These are phyloP conservation scores for Chloroceryle amazona DNA, from an alignment of 2,797 vertebrate genomes.

Conservation along the genomic window DNA sequence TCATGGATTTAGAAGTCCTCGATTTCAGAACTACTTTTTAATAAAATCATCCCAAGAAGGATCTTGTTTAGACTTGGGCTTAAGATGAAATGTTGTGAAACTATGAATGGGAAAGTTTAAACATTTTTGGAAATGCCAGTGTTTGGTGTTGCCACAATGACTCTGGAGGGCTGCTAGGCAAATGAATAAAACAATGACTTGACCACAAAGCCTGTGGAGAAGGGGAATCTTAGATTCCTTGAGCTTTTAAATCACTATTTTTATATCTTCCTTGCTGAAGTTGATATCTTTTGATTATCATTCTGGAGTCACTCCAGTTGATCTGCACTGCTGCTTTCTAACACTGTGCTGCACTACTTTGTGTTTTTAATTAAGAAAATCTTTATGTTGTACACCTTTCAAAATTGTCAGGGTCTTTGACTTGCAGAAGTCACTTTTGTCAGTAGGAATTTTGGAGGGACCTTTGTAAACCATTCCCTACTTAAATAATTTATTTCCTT, in stretches of 20 bases:
- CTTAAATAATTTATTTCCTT: not conserved
- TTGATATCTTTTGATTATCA: not conserved
- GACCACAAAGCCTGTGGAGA: not conserved
- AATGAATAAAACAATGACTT: not conserved
- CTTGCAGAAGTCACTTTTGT: not conserved
- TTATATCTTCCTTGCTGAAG: not conserved
- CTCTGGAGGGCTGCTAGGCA: not conserved
- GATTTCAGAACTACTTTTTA: not conserved
- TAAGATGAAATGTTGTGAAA: not conserved
- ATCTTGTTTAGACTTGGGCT: not conserved
- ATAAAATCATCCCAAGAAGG: not conserved
- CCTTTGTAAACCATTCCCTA: not conserved
- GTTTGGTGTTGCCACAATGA: not conserved
- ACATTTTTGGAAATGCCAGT: not conserved
- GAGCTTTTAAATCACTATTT: not conserved
- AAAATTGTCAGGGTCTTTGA: not conserved
- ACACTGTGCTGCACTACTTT: not conserved
- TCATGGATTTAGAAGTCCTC: not conserved
- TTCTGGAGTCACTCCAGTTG: not conserved
- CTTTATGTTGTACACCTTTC: not conserved
- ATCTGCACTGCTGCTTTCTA: not conserved
- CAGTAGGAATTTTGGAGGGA: not conserved
- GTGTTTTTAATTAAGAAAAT: not conserved
- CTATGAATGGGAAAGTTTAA: not conserved
- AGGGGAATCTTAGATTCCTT: not conserved